A percentile compares a stretch with the other conserved stretches of the same genome.
phyloP scores from a whole-genome alignment of 23 tunicate genomes.

The Oikopleura dioica region DNA sequence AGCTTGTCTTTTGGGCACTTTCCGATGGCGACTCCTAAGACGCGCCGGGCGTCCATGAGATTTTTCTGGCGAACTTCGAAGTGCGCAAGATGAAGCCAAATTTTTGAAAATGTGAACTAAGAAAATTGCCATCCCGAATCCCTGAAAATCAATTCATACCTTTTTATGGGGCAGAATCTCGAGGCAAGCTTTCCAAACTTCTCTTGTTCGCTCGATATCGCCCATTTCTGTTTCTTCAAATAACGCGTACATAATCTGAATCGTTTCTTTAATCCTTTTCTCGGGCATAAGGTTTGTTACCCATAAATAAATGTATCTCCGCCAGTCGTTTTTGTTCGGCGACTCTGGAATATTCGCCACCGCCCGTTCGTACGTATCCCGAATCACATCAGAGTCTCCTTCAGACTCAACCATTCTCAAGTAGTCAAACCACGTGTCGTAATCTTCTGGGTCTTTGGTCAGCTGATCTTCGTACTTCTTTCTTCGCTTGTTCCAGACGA shows the following conservation, averaged over 20 bases:
- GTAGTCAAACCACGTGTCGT: conserved; percentile 93
- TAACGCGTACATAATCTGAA: conserved; percentile 66
- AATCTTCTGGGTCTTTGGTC: conserved; percentile 34
- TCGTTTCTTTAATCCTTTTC: too few relatives aligned
- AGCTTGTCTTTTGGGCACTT: conserved; percentile 89
- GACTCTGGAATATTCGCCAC: conserved; percentile 44
- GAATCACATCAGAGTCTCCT: conserved; percentile 38
- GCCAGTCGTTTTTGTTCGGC: conserved; percentile 51
- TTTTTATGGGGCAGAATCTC: conserved; percentile 77
- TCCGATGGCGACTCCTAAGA: conserved; percentile 81
- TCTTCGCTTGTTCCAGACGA: conserved; percentile 68
- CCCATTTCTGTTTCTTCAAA: conserved; percentile 48
- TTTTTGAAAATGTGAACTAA: conserved; percentile 87
- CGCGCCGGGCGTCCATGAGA: conserved; percentile 43
- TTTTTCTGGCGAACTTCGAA: conserved; percentile 64
- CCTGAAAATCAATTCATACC: too few relatives aligned
- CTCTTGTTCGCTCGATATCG: conserved; percentile 52
- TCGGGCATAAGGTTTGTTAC: too few relatives aligned
- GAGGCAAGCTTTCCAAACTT: conserved; percentile 63
- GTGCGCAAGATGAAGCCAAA: conserved; percentile 77
- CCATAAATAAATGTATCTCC: conserved; percentile 85
- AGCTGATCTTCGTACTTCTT: conserved; percentile 73
- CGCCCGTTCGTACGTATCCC: conserved; percentile 79
- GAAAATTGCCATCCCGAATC: too few relatives aligned
- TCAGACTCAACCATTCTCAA: conserved; percentile 56